Percentiles rank a stretch among this genome's conserved stretches.
These are phyloP conservation scores for Episyrphus balteatus DNA, from an alignment of 1,140 invertebrate genomes.

Conservation along the genomic window DNA sequence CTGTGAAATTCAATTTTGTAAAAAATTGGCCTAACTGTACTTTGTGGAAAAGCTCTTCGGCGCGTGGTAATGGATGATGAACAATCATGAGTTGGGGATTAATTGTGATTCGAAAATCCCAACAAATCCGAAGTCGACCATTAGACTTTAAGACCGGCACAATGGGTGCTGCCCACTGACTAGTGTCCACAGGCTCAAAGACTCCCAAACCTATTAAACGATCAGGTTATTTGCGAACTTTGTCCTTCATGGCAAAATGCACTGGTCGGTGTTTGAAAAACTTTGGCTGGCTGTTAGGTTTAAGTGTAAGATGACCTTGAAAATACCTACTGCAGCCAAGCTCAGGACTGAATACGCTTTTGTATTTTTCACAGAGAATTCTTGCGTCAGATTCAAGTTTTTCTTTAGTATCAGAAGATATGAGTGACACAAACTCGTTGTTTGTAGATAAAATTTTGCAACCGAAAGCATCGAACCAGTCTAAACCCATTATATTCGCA, in stretches of 20 bases:
- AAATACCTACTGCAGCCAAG: too few species aligned
- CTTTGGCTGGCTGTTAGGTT: neutral
- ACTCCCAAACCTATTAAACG: conserved; percentile 23
- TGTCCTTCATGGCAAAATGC: neutral
- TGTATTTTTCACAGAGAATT: too few species aligned
- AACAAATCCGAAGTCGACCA: conserved; percentile 25
- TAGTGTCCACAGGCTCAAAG: conserved; percentile 13
- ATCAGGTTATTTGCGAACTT: conserved; percentile 30
- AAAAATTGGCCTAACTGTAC: neutral
- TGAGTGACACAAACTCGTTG: too few species aligned
- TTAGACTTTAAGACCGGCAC: conserved; percentile 39
- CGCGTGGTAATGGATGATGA: neutral
- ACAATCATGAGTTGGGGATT: conserved; percentile 2
- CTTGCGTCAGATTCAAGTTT: too few species aligned
- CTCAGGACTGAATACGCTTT: too few species aligned
- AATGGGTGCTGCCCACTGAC: conserved; percentile 37
- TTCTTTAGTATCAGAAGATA: too few species aligned
- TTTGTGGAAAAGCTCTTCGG: neutral
- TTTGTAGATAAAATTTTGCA: neutral
- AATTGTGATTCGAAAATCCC: neutral
- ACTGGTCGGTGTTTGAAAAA: conserved; percentile 4
- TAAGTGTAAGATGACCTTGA: too few species aligned
- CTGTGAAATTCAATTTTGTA: conserved; percentile 1
- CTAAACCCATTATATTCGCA: neutral
- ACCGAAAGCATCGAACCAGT: neutral